Base-by-base conservation (phyloP, 2,797 vertebrate genomes). In the Halcyon chelicuti region DNA sequence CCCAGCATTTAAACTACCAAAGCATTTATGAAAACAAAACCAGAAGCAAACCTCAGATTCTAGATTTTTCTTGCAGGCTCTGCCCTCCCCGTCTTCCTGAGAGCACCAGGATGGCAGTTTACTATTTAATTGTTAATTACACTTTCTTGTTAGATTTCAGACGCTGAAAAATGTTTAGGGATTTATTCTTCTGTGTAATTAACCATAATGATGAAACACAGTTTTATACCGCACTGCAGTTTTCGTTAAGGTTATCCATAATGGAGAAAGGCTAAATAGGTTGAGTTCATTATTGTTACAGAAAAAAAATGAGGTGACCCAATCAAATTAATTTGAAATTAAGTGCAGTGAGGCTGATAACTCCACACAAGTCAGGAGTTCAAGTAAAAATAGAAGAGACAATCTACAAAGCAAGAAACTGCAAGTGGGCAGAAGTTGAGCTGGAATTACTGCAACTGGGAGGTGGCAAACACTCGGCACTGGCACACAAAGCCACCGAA, bases 241-340 rank as follows among this genome's bases (percentile, higher is more conserved):
- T 94, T 95, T 92, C 77, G 79, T 84, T 94, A 66, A 96, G 95
- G 93, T 96, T 94, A 94, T 96, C 91, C 94, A 81, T 96, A 95
- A 97, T 93, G 94, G 95, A 52, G 76, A 91, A 96, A 96, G 91
- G 91, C 95, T 96, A 96, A 97, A 95, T 86, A 96, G 93, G 90
- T 94, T 96, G 93, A 96, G 94, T 95, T 96, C 94, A 97, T 96
- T 94, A 95, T 95, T 62, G 18, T 90, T 95, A 91, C 39, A 55
- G 62, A 49, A 75, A 94, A 88, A 93, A 90, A 84, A 66, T 6
- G 80, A 96, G 90, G 88, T 91, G 91, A 96, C 96, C 91, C 95
- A 95, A 96, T 94, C 95, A 93, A 92, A 96, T 96, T 95, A 96
- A 97, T 96, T 88, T 86, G 70, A 95, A 96, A 97, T 96, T 93